Percentiles rank a stretch among this genome's conserved stretches.
phyloP scores from a whole-genome alignment of 2,888 invertebrate genomes.

The Oscheius sp. region DNA sequence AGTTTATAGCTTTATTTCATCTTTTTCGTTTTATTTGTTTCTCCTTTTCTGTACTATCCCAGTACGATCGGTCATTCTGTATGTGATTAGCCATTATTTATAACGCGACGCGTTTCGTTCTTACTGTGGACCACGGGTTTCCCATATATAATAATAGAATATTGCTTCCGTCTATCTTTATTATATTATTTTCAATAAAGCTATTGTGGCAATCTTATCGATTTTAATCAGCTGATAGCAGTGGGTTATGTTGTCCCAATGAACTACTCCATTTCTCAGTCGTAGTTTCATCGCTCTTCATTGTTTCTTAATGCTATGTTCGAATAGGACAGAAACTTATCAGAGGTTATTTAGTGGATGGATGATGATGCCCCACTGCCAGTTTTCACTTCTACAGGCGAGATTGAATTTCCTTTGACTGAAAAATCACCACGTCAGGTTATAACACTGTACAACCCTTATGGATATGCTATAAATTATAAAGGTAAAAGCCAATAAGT shows the following conservation, averaged over 20 bases:
- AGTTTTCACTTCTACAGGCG: slow-evolving; percentile 21
- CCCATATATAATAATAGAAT: slow-evolving; percentile 10
- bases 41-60: neutral
- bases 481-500: slow-evolving; percentile 35
- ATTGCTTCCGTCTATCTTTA: neutral
- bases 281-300: neutral
- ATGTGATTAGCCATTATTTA: slow-evolving; percentile 24
- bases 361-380: slow-evolving; percentile 14
- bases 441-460: slow-evolving; percentile 51
- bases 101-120: slow-evolving; percentile 31
- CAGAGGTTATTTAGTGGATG: no score
- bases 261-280: neutral
- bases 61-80: neutral
- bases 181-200: slow-evolving; percentile 14
- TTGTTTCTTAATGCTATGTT: no score
- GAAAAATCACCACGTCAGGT: slow-evolving; percentile 36
- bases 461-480: slow-evolving; percentile 39
- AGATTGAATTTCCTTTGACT: slow-evolving; percentile 36
- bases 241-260: slow-evolving; percentile 5
- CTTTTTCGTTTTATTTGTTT: neutral
- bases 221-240: slow-evolving; percentile 24
- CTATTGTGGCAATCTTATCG: neutral
- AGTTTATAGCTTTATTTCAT: slow-evolving; percentile 1
- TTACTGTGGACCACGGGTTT: slow-evolving; percentile 31
- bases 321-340: no score